Percentiles rank a stretch among this genome's conserved stretches.
Evolutionary conservation across 2,113 vertebrate species (phyloP).

Genomic region (Manacus vitellinus): DNA sequence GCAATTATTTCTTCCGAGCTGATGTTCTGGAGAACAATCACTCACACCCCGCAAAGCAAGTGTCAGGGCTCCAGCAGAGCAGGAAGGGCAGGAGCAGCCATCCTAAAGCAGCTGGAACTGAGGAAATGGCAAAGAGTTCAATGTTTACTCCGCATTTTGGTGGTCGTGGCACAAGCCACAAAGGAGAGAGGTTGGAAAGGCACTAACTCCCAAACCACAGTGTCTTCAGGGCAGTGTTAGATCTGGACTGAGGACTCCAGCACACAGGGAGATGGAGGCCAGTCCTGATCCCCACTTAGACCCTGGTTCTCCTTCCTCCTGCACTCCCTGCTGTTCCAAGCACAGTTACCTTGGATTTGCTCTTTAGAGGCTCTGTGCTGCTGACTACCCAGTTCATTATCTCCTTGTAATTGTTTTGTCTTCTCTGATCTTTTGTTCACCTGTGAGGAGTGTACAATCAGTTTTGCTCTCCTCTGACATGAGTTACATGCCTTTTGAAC

Average conservation of each 20-base stretch:
- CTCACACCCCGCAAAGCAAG: background rate
- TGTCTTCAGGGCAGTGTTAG: background rate
- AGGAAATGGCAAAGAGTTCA: background rate
- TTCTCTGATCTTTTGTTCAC: constrained; percentile 50
- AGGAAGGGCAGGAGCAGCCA: background rate
- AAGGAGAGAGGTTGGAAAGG: background rate
- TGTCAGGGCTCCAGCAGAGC: background rate
- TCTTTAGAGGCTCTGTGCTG: background rate
- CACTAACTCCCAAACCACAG: background rate
- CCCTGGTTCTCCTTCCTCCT: background rate
- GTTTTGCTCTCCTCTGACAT: constrained; percentile 26
- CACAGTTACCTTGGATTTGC: background rate
- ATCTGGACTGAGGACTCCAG: background rate
- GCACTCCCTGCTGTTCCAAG: background rate
- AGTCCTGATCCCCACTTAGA: background rate
- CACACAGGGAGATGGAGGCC: background rate
- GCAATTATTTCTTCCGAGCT: background rate
- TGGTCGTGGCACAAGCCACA: background rate
- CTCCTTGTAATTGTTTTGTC: constrained; percentile 45
- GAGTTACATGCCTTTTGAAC: constrained; percentile 46
- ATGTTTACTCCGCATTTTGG: background rate
- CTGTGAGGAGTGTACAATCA: constrained; percentile 31
- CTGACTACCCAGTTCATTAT: constrained; percentile 21
- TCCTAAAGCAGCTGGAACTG: background rate
- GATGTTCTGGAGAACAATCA: background rate